Evolutionary conservation across 2,797 vertebrate species (phyloP).

Genomic region (Ispidina picta): DNA sequence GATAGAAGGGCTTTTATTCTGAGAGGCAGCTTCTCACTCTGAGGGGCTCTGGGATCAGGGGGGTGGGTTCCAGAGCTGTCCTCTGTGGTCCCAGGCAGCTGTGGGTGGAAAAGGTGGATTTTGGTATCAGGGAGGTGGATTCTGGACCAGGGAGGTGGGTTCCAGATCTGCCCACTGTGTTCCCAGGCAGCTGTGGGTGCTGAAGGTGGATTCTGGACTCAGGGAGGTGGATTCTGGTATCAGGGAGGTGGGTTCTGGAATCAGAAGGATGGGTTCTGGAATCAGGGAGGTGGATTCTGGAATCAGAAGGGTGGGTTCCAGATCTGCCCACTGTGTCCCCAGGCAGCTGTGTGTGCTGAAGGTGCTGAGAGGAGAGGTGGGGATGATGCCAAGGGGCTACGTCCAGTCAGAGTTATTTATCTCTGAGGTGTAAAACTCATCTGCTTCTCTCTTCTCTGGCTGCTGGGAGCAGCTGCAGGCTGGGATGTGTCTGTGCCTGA

Average conservation of each 20-base stretch:
- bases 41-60: background rate
- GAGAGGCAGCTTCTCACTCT: background rate
- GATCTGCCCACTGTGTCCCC: too few relatives aligned
- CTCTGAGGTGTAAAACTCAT: background rate
- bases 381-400: background rate
- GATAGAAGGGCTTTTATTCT: background rate
- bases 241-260: too few relatives aligned
- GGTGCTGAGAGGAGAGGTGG: background rate
- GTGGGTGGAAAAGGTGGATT: too few relatives aligned
- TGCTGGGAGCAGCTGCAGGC: fast-evolving
- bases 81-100: background rate
- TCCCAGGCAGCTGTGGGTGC: too few relatives aligned
- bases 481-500: background rate
- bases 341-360: background rate
- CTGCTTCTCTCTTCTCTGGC: background rate
- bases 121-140: too few relatives aligned
- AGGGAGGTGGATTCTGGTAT: too few relatives aligned
- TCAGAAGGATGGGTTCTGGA: too few relatives aligned
- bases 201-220: too few relatives aligned
- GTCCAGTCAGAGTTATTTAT: background rate
- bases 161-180: too few relatives aligned
- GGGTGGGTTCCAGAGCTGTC: background rate
- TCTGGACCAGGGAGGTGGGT: too few relatives aligned
- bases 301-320: too few relatives aligned
- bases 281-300: too few relatives aligned